Evolutionary conservation across 2,797 vertebrate species (phyloP).

Genomic region (Loris lydekkerianus): DNA sequence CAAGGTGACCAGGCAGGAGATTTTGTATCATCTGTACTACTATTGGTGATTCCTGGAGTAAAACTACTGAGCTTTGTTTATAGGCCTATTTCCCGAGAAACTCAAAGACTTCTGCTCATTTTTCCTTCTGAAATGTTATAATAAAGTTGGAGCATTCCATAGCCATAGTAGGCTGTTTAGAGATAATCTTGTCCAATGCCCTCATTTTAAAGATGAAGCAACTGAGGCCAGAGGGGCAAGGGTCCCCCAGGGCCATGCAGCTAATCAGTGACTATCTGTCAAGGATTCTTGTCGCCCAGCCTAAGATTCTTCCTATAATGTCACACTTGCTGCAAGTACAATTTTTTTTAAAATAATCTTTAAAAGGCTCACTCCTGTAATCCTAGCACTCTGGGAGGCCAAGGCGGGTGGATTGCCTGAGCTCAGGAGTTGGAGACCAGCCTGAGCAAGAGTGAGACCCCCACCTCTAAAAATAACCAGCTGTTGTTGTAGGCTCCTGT

Average conservation of each 20-base stretch:
- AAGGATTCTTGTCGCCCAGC: neutral
- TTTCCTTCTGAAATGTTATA: neutral
- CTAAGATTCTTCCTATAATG: neutral
- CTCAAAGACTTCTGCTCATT: neutral
- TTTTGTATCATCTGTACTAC: neutral
- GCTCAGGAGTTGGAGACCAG: no score
- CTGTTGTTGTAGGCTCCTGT: no score
- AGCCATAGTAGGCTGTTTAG: neutral
- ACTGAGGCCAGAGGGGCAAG: neutral
- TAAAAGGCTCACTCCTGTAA: neutral
- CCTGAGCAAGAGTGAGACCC: no score
- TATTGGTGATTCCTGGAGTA: neutral
- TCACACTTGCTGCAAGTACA: neutral
- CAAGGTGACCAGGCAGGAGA: conserved; percentile 39
- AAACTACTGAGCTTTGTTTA: neutral
- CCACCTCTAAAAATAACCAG: no score
- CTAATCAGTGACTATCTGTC: neutral
- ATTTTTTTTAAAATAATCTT: neutral
- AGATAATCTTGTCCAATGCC: neutral
- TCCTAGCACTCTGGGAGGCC: no score
- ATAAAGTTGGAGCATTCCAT: neutral
- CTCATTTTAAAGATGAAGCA: neutral
- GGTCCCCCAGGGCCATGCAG: neutral
- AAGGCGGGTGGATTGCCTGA: no score
- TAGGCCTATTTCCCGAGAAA: conserved; percentile 18